Evolutionary conservation across 2,797 vertebrate genomes (phyloP), one percentile per base, ranked within the genome.

Genomic region (Psittacula echo): DNA sequence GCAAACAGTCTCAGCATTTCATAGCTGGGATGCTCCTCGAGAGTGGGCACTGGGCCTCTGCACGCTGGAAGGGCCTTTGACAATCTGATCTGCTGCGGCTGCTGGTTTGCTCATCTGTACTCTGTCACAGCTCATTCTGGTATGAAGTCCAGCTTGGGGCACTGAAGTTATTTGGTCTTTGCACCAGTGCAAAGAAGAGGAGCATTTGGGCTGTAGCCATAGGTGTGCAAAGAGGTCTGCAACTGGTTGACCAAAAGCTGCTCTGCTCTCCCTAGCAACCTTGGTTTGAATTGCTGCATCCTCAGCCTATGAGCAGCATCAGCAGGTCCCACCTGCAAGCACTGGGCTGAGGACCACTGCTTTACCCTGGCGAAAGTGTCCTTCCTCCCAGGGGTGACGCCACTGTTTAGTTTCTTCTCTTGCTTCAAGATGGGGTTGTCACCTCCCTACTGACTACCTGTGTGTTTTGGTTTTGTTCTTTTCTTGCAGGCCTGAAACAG

Each of bases 401-500:
- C 29, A 17, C n/a, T 34, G 56, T 58, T 86, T 11, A 50, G 47
- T 77, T 77, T 76, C 81, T 85, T 54, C 56, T 88, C 56, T 66
- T 34, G 47, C 65, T 67, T 72, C 34, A 14, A 16, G 37, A 34
- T 42, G 48, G 1, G 3, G 30, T 44, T 75, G 48, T 44, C 3
- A 1, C 37, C 14, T 24, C 34, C 19, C 4, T 10, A 3, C 47
- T 93, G 48, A 71, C 42, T 42, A 24, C 37, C 23, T n/a, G 19
- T 1, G 0, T 90, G 37, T 42, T 58, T 66, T 4, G 7, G 3
- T 62, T 86, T 34, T 78, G 29, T 83, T 91, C 58, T 86, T 75
- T 48, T 27, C 65, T 64, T 85, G 47, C 89, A 97, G 95, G 93
- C 47, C 89, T 95, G 95, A 96, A 78, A 44, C 53, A 74, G 50